Evolutionary conservation across 2,888 invertebrate genomes (phyloP), one percentile per base, ranked within the genome.

Genomic region (Choristoneura rosaceana): DNA sequence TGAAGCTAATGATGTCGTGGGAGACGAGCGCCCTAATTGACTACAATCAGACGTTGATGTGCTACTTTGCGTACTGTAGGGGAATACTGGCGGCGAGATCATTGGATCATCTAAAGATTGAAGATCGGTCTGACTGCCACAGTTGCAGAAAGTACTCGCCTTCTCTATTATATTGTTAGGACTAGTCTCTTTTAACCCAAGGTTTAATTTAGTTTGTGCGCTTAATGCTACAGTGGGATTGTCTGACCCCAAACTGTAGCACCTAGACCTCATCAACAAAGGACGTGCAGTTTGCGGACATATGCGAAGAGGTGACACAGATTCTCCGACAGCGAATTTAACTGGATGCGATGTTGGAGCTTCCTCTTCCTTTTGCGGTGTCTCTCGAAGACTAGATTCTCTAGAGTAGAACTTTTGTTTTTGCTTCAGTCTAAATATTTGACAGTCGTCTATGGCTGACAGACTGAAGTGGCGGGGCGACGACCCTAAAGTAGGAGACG

Each of bases 61-160:
- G 63, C 92, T 93, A 75, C 94, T 93, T 75, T 92, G 94, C 45
- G 89, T 85, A 74, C 89, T 91, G 76, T 87, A 94, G 25, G 90
- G 93, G 77, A 94, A 91, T 81, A 94, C 92, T 70, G 82, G 89
- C 41, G 94, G 91, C 81, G 93, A 92, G 77, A 91, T 90, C 87
- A 91, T 90, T n/a, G 88, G 88, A 78, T 94, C 94, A 60, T 96
- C 96, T 71, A 96, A 87, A 0, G 96, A 96, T 76, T 95, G 95
- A 62, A 96, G 88, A 78, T 97, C 97, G 12, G 96, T 96, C 86
- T 96, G 96, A 85, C 97, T 97, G 77, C 96, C 96, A 82, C 96
- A 97, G 77, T 96, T 96, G 81, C 96, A 96, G 79, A 96, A 96
- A 69, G 89, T 89, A 76, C 85, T 88, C n/a, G 82, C 78, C 79